A percentile compares a stretch with the other conserved stretches of the same genome.
Conservation (phyloP, 2,888 invertebrate species). For the Cotesia congregata region DNA sequence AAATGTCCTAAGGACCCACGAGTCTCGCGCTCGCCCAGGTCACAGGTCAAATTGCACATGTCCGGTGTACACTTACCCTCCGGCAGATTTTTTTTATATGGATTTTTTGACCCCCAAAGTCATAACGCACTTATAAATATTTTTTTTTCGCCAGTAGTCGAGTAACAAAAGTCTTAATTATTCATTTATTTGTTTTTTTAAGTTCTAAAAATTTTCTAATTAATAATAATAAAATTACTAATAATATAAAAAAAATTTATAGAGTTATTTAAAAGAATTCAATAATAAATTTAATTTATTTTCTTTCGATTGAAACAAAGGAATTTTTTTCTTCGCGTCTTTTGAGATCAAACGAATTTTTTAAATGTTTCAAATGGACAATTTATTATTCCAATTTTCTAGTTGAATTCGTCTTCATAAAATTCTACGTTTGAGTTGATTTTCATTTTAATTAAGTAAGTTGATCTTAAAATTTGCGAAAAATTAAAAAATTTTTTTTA, state of each 20-base stretch:
- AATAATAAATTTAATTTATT: not conserved
- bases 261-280: not conserved
- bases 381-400: not conserved
- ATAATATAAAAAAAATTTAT: not conserved
- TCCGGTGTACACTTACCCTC: conserved; percentile 61
- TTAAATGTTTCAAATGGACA: not conserved
- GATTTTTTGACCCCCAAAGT: conserved; percentile 4
- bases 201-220: not conserved
- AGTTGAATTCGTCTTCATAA: not conserved
- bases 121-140: not conserved
- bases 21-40: conserved; percentile 57
- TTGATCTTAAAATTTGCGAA: no score
- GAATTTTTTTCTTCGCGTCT: not conserved
- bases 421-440: no score
- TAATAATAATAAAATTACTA: no score
- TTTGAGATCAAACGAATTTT: not conserved
- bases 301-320: not conserved
- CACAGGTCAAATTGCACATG: conserved; percentile 70
- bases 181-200: not conserved
- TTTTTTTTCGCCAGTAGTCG: not conserved
- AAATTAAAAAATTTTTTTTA: no score
- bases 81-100: conserved; percentile 20
- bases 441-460: no score
- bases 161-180: not conserved
- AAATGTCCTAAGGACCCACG: conserved; percentile 64